Evolutionary conservation across 2,797 vertebrate genomes (phyloP).

Genomic region (Pagetopsis macropterus): DNA sequence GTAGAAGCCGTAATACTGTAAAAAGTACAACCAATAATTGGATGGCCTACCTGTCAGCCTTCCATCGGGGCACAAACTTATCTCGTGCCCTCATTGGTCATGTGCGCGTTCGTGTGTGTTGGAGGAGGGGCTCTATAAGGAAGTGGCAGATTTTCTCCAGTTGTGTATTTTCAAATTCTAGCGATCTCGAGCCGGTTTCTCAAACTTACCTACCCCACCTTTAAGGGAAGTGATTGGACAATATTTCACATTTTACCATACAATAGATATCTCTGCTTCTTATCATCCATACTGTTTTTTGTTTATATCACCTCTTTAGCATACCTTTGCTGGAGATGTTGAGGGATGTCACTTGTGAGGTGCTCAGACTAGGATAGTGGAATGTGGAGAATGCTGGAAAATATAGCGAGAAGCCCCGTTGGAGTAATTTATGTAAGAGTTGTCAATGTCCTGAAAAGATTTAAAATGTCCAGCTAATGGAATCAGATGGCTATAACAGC

Average conservation of each 20-base stretch:
- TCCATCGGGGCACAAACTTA: too few relatives aligned
- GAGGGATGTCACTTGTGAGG: constrained; percentile 17
- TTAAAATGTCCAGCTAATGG: constrained; percentile 17
- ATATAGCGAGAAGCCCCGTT: not conserved
- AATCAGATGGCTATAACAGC: not conserved
- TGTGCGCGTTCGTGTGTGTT: too few relatives aligned
- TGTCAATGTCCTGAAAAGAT: constrained; percentile 20
- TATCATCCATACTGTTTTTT: constrained; percentile 32
- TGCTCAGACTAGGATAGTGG: constrained; percentile 24
- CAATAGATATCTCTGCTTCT: constrained; percentile 18
- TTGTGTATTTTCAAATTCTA: too few relatives aligned
- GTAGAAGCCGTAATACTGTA: too few relatives aligned
- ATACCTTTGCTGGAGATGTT: not conserved
- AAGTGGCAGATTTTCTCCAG: too few relatives aligned
- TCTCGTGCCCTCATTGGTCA: too few relatives aligned
- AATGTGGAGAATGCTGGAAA: constrained; percentile 62
- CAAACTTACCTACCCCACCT: too few relatives aligned
- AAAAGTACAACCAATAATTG: too few relatives aligned
- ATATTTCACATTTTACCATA: constrained; percentile 11
- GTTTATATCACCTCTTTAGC: constrained; percentile 11
- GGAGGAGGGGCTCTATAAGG: too few relatives aligned
- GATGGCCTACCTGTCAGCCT: too few relatives aligned
- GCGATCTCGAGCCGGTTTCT: too few relatives aligned
- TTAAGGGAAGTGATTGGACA: not conserved
- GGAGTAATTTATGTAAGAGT: constrained; percentile 39